phyloP scores from a whole-genome alignment of 1,140 invertebrate species.

The Diplogasteroides magnus region DNA sequence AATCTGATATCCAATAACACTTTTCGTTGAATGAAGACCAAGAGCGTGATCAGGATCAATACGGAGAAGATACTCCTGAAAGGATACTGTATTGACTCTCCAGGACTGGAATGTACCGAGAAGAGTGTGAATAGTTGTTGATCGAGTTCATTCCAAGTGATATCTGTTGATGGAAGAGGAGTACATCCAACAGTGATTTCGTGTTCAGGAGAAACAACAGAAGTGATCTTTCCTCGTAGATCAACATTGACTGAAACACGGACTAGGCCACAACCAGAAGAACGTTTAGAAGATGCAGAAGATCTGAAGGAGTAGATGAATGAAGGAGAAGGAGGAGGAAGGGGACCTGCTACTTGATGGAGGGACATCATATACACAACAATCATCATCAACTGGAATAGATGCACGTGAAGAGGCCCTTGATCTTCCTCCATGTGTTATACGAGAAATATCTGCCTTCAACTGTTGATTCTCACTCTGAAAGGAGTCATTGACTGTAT shows the following conservation, averaged over 20 bases:
- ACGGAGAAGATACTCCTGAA: slow-evolving; percentile 77
- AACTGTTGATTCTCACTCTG: not conserved
- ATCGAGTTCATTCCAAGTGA: slow-evolving; percentile 80
- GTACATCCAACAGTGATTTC: slow-evolving; percentile 70
- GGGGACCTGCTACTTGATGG: not conserved
- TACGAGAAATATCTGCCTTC: not conserved
- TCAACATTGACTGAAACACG: slow-evolving; percentile 30
- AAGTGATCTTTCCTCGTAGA: slow-evolving; percentile 21
- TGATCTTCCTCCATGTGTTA: not conserved
- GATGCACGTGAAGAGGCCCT: not conserved
- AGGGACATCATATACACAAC: not conserved
- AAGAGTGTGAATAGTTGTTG: slow-evolving; percentile 81
- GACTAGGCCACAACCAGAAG: slow-evolving; percentile 21
- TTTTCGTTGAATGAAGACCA: slow-evolving; percentile 75
- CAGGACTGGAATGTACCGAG: slow-evolving; percentile 61
- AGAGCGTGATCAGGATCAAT: slow-evolving; percentile 86
- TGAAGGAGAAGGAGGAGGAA: not conserved
- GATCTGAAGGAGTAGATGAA: not conserved
- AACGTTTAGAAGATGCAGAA: slow-evolving; percentile 3
- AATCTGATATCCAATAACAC: slow-evolving; percentile 82
- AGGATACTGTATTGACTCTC: slow-evolving; percentile 14
- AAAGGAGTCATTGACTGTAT: no score
- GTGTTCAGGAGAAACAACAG: slow-evolving; percentile 21
- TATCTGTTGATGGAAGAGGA: slow-evolving; percentile 26
- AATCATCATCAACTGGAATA: not conserved